These are phyloP conservation scores for Stictocephala bisonia DNA, from an alignment of 2,888 invertebrate species.

Conservation along the genomic window DNA sequence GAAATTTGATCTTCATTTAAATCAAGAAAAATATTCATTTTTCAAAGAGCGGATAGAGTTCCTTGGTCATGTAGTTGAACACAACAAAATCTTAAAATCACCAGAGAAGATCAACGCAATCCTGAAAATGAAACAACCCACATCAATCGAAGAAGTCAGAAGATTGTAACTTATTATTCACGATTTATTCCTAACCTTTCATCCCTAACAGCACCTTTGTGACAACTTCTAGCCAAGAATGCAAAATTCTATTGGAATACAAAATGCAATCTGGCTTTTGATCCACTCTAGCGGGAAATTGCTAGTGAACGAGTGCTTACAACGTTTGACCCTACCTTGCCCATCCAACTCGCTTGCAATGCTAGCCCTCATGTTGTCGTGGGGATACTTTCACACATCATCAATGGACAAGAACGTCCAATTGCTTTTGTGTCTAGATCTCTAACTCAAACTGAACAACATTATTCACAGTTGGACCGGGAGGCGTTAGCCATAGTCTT, in stretches of 20 bases:
- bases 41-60: too few species aligned
- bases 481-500: too few species aligned
- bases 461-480: too few species aligned
- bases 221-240: slow-evolving; percentile 17
- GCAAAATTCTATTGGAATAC: not conserved
- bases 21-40: too few species aligned
- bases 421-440: too few species aligned
- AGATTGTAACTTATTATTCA: slow-evolving; percentile 26
- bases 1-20: too few species aligned
- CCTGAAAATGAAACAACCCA: slow-evolving; percentile 12
- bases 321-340: not conserved
- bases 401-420: too few species aligned
- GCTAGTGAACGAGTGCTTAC: not conserved
- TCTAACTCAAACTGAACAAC: too few species aligned
- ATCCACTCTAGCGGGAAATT: not conserved
- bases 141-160: slow-evolving; percentile 18
- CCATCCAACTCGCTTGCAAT: not conserved
- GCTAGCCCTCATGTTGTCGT: too few species aligned
- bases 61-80: slow-evolving; percentile 19
- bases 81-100: slow-evolving; percentile 19
- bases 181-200: slow-evolving; percentile 15
- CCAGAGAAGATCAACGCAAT: slow-evolving; percentile 9
- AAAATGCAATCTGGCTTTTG: not conserved
- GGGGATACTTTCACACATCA: too few species aligned
- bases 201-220: not conserved